Conservation (phyloP, 2,797 vertebrate species). For the Champsocephalus gunnari region DNA sequence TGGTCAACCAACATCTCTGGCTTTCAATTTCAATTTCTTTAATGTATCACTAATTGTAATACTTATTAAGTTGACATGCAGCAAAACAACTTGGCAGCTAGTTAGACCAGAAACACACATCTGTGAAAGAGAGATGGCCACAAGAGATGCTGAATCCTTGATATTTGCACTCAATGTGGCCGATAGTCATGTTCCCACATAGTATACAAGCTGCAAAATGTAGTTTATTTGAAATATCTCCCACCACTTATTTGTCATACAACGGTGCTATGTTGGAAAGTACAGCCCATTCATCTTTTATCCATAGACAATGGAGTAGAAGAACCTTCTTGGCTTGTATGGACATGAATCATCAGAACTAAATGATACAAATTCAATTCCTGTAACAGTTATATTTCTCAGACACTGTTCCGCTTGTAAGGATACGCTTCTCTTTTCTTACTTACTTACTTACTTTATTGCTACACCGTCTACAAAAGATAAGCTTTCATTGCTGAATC, state of each 20-base stretch:
- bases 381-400: background rate
- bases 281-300: background rate
- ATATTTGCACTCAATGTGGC: too few relatives aligned
- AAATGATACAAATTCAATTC: background rate
- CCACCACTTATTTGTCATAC: background rate
- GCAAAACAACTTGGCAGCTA: too few relatives aligned
- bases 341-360: background rate
- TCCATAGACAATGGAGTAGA: background rate
- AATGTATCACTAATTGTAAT: too few relatives aligned
- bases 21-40: too few relatives aligned
- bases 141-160: too few relatives aligned
- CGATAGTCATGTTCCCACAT: too few relatives aligned
- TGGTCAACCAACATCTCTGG: background rate
- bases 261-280: background rate
- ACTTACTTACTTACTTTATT: background rate
- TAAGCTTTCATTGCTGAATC: constrained; percentile 19
- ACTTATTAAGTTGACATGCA: too few relatives aligned
- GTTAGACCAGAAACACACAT: too few relatives aligned
- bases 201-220: too few relatives aligned
- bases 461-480: constrained; percentile 19
- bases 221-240: too few relatives aligned
- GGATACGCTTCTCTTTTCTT: background rate
- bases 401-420: background rate
- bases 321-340: background rate
- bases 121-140: too few relatives aligned